These are phyloP conservation scores for Australoheros facetus DNA, from an alignment of 2,797 vertebrate genomes.

Conservation along the genomic window DNA sequence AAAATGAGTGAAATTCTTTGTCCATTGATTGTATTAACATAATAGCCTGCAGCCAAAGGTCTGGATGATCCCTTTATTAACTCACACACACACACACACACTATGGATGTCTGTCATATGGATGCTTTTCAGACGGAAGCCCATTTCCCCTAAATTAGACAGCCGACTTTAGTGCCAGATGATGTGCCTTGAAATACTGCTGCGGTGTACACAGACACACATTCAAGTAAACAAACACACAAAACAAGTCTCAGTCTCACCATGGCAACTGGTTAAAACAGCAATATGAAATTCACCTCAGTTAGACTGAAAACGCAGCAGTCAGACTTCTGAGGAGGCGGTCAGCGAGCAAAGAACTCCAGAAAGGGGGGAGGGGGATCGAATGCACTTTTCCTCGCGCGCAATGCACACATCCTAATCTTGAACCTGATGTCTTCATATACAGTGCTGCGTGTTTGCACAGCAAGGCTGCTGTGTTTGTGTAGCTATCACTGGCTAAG, in stretches of 20 bases:
- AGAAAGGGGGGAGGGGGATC: not conserved
- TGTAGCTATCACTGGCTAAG: constrained; percentile 29
- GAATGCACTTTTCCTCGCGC: not conserved
- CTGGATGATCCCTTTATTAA: constrained; percentile 55
- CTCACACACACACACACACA: constrained; percentile 24
- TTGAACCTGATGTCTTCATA: constrained; percentile 33
- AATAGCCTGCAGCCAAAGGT: constrained; percentile 63
- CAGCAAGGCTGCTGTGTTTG: not conserved
- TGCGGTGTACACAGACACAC: constrained; percentile 6
- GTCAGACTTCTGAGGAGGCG: constrained; percentile 7
- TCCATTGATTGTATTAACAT: constrained; percentile 69
- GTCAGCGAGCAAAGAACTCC: constrained; percentile 1
- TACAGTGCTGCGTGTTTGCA: not conserved
- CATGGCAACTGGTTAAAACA: constrained; percentile 65
- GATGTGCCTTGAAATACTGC: constrained; percentile 44
- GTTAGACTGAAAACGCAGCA: constrained; percentile 16
- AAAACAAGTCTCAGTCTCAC: constrained; percentile 44
- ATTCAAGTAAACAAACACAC: constrained; percentile 38
- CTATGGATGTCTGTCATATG: constrained; percentile 45
- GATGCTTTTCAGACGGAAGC: constrained; percentile 47
- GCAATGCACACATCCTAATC: not conserved
- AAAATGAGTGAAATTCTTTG: constrained; percentile 56
- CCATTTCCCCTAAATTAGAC: constrained; percentile 62
- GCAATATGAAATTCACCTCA: constrained; percentile 42
- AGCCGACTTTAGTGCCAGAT: constrained; percentile 47